These are phyloP conservation scores for Microdon myrmicae DNA, from an alignment of 2,888 invertebrate species.

Conservation along the genomic window DNA sequence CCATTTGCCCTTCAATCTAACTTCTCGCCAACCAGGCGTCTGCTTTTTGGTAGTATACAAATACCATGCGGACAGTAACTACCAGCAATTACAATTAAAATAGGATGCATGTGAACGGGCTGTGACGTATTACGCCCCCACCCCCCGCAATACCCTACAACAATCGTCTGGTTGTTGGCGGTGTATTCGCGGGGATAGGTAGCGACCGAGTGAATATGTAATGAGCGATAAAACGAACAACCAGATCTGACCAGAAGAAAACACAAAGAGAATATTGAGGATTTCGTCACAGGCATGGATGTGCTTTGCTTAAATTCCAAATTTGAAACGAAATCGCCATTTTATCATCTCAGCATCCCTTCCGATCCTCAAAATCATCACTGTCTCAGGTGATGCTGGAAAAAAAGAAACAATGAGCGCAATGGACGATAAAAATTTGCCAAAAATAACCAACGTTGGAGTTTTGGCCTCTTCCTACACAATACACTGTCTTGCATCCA, in stretches of 20 bases:
- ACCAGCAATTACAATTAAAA: constrained; percentile 49
- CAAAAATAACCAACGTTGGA: constrained; percentile 13
- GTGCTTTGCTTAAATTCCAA: constrained; percentile 7
- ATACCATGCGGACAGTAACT: constrained; percentile 41
- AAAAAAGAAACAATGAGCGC: constrained; percentile 3
- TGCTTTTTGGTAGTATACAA: constrained; percentile 32
- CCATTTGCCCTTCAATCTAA: constrained; percentile 15
- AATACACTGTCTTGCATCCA: constrained; percentile 32
- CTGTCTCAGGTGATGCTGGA: constrained; percentile 14
- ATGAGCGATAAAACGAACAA: constrained; percentile 34
- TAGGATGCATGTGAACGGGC: constrained; percentile 33
- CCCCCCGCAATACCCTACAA: too few relatives aligned
- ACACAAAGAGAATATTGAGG: constrained; percentile 9
- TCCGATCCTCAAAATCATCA: constrained; percentile 29
- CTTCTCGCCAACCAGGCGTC: neutral
- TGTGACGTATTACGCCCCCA: too few relatives aligned
- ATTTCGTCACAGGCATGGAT: neutral
- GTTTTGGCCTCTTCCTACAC: too few relatives aligned
- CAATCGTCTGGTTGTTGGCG: too few relatives aligned
- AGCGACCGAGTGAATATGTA: constrained; percentile 54
- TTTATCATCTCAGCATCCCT: constrained; percentile 25
- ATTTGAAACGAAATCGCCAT: constrained; percentile 9
- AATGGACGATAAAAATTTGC: neutral
- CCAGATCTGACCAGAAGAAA: neutral
- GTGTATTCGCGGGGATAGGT: too few relatives aligned